Evolutionary conservation across 2,113 vertebrate species (phyloP).

Genomic region (Colius striatus): DNA sequence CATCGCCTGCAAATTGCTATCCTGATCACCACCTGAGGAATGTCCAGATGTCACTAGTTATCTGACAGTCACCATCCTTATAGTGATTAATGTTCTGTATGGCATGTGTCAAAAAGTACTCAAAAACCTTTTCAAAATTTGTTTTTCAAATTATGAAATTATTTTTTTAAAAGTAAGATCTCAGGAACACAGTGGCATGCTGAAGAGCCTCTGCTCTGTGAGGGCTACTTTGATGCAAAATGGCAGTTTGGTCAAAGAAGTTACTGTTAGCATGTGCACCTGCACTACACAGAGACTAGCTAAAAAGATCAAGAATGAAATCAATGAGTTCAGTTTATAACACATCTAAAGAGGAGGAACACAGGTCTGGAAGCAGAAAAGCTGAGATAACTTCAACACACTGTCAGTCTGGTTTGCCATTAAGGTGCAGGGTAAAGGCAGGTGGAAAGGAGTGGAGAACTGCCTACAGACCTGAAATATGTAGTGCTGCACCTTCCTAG

Average conservation of each 20-base stretch:
- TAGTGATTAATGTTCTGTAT: not conserved
- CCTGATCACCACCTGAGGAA: not conserved
- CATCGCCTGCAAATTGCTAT: not conserved
- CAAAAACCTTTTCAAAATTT: not conserved
- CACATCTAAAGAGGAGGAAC: not conserved
- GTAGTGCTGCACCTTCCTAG: not conserved
- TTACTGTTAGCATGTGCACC: not conserved
- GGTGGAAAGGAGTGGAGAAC: not conserved
- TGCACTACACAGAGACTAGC: not conserved
- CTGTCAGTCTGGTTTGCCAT: not conserved
- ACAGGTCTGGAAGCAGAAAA: not conserved
- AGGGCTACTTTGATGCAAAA: not conserved
- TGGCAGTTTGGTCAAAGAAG: not conserved
- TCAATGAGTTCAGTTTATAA: not conserved
- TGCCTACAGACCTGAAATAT: accelerated
- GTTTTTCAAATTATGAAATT: not conserved
- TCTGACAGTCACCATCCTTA: not conserved
- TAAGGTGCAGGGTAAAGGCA: not conserved
- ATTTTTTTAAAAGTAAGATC: not conserved
- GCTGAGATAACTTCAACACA: not conserved
- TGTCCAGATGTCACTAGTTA: not conserved
- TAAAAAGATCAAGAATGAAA: not conserved
- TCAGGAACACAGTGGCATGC: not conserved
- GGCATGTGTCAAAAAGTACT: not conserved
- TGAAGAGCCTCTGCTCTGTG: not conserved